Percentiles rank a stretch among this genome's conserved stretches.
These are phyloP conservation scores for Cephus rjabovi DNA, from an alignment of 2,888 invertebrate species.

Conservation along the genomic window DNA sequence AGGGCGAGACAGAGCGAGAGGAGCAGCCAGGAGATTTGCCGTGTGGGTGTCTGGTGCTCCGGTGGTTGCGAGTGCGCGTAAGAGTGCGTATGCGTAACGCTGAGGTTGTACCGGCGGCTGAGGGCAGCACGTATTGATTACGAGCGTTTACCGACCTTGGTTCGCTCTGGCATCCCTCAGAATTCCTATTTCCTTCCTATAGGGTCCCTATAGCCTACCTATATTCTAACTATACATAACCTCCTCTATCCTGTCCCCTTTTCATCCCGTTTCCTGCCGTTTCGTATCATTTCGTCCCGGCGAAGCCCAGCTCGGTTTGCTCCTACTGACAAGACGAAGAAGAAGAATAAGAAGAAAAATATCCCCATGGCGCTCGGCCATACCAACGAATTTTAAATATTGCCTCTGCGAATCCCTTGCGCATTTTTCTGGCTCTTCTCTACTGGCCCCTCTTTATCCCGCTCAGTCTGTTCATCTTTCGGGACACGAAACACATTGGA, in stretches of 20 bases:
- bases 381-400: conserved; percentile 35
- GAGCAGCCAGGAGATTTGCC: neutral
- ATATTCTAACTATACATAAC: neutral
- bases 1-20: neutral
- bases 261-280: neutral
- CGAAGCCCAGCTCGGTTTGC: neutral
- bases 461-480: neutral
- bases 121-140: conserved; percentile 23
- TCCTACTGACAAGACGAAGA: neutral
- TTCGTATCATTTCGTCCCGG: neutral
- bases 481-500: neutral
- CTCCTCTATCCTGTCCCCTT: neutral
- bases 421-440: neutral
- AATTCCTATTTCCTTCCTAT: neutral
- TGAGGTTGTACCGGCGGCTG: conserved; percentile 7
- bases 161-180: neutral
- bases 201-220: neutral
- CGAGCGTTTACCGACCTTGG: conserved; percentile 15
- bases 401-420: conserved; percentile 16
- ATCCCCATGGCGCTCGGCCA: conserved; percentile 16
- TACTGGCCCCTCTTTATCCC: neutral
- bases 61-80: neutral
- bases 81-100: conserved; percentile 7
- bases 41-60: neutral
- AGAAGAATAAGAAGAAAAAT: neutral